A percentile compares a stretch with the other conserved stretches of the same genome.
Conservation (phyloP, 2,888 invertebrate genomes). For the Tipula confusa region DNA sequence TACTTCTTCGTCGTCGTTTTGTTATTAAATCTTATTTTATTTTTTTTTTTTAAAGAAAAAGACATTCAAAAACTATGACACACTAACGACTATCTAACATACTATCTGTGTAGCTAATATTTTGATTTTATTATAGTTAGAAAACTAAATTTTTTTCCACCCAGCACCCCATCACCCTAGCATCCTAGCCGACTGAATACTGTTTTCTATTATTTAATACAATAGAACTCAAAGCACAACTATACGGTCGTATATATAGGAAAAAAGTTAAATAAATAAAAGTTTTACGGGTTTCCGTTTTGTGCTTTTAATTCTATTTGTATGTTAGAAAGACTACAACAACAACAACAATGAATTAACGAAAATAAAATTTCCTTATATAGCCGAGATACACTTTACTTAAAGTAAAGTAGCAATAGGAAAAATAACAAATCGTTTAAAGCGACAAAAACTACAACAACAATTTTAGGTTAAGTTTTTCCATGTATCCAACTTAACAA, state of each 20-base stretch:
- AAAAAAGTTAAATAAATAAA: background rate
- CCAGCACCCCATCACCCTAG: background rate
- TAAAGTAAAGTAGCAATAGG: background rate
- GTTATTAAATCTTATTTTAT: too few species aligned
- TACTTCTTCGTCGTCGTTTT: background rate
- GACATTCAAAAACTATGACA: slow-evolving; percentile 3
- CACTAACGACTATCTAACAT: slow-evolving; percentile 9
- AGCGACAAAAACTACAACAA: background rate
- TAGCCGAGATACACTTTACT: background rate
- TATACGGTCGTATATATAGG: background rate
- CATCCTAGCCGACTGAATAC: background rate
- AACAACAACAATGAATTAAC: background rate
- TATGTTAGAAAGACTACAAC: background rate
- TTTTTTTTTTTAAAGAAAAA: background rate
- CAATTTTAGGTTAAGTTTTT: background rate
- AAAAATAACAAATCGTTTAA: background rate
- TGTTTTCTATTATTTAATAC: background rate
- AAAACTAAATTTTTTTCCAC: background rate
- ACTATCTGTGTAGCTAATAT: background rate
- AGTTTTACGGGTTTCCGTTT: background rate
- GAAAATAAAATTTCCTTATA: slow-evolving; percentile 1
- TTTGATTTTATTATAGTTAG: background rate
- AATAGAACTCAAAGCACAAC: background rate
- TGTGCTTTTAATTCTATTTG: background rate
- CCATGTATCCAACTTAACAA: background rate